Percentiles rank a stretch among this genome's conserved stretches.
phyloP scores from a whole-genome alignment of 2,797 vertebrate genomes.

The Chelmon rostratus region DNA sequence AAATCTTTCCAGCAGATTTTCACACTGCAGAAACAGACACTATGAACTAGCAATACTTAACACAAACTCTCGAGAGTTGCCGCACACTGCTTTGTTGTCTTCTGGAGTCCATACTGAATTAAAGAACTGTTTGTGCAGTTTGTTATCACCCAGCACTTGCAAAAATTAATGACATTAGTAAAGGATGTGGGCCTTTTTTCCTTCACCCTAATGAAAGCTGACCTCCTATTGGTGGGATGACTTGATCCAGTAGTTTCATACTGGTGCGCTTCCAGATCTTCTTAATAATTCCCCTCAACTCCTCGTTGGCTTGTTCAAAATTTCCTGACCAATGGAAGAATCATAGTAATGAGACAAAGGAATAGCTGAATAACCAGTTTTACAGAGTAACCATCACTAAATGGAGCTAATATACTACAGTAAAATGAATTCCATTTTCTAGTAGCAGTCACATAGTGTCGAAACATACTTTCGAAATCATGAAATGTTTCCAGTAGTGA shows the following conservation, averaged over 20 bases:
- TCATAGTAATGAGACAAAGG: background rate
- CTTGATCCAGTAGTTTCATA: conserved; percentile 97
- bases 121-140: background rate
- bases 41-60: too few relatives aligned
- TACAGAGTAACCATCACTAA: background rate
- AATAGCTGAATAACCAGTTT: background rate
- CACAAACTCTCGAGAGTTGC: too few relatives aligned
- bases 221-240: conserved; percentile 96
- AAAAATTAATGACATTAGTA: background rate
- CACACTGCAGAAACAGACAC: too few relatives aligned
- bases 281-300: conserved; percentile 94
- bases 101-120: background rate
- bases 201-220: background rate
- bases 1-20: too few relatives aligned
- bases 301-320: conserved; percentile 95
- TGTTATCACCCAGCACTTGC: background rate
- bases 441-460: background rate
- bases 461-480: background rate
- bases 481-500: background rate
- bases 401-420: background rate
- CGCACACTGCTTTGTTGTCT: too few relatives aligned
- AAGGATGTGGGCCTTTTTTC: background rate
- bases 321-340: conserved; percentile 85
- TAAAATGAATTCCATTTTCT: background rate
- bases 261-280: conserved; percentile 98